Evolutionary conservation across 2,797 vertebrate species (phyloP).

Genomic region (Capromys pilorides): DNA sequence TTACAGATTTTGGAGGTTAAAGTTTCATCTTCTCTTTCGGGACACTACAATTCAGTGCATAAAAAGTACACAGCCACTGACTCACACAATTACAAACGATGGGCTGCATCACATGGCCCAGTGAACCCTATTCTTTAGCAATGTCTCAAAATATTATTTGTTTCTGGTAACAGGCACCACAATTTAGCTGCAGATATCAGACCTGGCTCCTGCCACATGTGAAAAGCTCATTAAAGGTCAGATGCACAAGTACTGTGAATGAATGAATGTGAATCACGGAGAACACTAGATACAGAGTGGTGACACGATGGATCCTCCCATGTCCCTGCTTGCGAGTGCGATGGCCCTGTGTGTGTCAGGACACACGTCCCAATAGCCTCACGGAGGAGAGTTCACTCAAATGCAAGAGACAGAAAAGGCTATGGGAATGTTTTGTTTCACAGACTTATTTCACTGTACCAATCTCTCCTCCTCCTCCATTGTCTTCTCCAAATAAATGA

Average conservation of each 20-base stretch:
- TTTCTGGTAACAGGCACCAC: background rate
- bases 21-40: background rate
- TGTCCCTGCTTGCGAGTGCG: background rate
- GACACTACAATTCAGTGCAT: background rate
- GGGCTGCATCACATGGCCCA: background rate
- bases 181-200: background rate
- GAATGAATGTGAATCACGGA: background rate
- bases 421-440: background rate
- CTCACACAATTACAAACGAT: background rate
- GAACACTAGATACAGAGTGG: background rate
- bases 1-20: background rate
- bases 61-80: background rate
- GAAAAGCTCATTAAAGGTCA: slow-evolving; percentile 43
- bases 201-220: background rate
- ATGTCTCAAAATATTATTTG: background rate
- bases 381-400: slow-evolving; percentile 7
- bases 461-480: background rate
- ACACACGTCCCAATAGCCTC: background rate
- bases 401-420: background rate
- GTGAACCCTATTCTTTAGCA: background rate
- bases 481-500: background rate
- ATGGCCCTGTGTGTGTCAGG: background rate
- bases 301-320: background rate
- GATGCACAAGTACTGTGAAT: background rate
- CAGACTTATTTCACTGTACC: background rate